Evolutionary conservation across 2,888 invertebrate genomes (phyloP).

Genomic region (Campaea margaritaria): DNA sequence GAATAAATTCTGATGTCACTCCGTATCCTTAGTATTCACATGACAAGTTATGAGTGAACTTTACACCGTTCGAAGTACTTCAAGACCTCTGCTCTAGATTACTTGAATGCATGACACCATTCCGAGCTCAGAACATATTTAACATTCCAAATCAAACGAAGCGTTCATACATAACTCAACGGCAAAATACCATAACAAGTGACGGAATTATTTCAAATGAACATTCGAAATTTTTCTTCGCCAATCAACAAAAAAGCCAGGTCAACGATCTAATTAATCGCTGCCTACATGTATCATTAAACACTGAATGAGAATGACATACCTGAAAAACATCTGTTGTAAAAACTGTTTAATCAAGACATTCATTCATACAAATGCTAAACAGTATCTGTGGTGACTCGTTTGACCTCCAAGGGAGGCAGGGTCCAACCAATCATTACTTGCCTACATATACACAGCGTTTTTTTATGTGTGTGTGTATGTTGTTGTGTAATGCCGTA

Average conservation of each 20-base stretch:
- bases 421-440: constrained; percentile 53
- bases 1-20: constrained; percentile 34
- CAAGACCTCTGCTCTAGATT: constrained; percentile 30
- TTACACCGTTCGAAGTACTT: constrained; percentile 23
- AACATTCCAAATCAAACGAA: constrained; percentile 13
- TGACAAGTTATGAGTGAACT: constrained; percentile 16
- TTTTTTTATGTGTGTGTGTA: constrained; percentile 26
- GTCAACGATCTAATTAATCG: constrained; percentile 20
- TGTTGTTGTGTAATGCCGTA: constrained; percentile 45
- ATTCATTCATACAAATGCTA: constrained; percentile 61
- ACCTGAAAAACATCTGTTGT: constrained; percentile 29
- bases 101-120: constrained; percentile 29
- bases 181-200: neutral
- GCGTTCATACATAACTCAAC: constrained; percentile 8
- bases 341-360: constrained; percentile 38
- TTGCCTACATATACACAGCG: constrained; percentile 33
- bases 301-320: constrained; percentile 4
- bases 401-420: constrained; percentile 64
- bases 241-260: constrained; percentile 15
- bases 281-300: neutral
- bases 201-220: constrained; percentile 10
- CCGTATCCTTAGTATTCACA: constrained; percentile 19
- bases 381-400: constrained; percentile 58
- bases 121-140: constrained; percentile 15
- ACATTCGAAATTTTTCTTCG: constrained; percentile 6